Conservation (phyloP, 1,140 invertebrate species). For the Cardiocondyla obscurior region DNA sequence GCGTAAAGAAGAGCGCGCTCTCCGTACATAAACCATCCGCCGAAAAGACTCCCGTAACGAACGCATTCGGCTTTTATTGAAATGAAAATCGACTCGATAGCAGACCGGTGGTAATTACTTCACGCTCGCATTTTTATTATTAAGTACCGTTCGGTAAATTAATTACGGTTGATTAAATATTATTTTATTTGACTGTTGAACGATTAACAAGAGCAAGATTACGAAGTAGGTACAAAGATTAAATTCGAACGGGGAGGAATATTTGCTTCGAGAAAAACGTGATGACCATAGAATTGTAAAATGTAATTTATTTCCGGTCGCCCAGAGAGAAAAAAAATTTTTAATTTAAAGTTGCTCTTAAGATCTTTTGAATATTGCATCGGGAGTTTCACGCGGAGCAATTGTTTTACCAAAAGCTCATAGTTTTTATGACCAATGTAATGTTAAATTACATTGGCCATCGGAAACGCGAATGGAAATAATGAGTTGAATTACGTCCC, state of each 20-base stretch:
- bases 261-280: neutral
- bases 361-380: neutral
- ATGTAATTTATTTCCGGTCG: neutral
- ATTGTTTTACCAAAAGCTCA: neutral
- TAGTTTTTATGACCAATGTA: slow-evolving; percentile 6
- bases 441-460: neutral
- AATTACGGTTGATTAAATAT: neutral
- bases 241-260: neutral
- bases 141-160: neutral
- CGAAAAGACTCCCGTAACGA: neutral
- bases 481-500: neutral
- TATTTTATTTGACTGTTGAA: neutral
- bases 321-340: neutral
- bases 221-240: neutral
- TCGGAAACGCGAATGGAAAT: neutral
- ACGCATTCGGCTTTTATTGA: neutral
- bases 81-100: neutral
- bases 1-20: neutral
- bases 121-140: neutral
- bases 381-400: neutral
- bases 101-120: neutral
- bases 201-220: neutral
- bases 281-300: neutral
- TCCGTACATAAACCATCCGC: neutral
- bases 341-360: neutral